Evolutionary conservation across 2,797 vertebrate species (phyloP).

Genomic region (Oreonectes daqikongensis): DNA sequence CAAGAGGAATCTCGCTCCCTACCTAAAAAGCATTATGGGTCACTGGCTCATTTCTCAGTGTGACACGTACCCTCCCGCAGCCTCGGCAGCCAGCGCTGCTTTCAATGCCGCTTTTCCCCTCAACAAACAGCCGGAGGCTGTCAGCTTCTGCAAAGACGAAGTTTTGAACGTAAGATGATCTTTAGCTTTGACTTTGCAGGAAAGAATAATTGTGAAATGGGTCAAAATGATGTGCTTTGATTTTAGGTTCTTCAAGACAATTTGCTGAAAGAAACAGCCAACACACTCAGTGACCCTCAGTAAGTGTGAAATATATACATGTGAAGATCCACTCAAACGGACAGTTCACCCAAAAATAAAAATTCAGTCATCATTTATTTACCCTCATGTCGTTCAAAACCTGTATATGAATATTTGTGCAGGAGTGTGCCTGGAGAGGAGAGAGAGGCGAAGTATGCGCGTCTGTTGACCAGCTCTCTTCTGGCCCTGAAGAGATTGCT

Average conservation of each 20-base stretch:
- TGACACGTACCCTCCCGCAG: constrained; percentile 90
- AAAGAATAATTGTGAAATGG: background rate
- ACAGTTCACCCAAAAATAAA: too few species aligned
- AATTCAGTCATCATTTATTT: too few species aligned
- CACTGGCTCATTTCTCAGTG: constrained; percentile 97
- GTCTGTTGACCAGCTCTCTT: constrained; percentile 91
- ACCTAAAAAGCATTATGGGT: constrained; percentile 95
- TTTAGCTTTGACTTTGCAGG: background rate
- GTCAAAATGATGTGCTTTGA: background rate
- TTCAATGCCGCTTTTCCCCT: constrained; percentile 93
- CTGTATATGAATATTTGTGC: constrained; percentile 39
- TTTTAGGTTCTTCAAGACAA: constrained; percentile 90
- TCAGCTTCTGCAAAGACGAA: constrained; percentile 95
- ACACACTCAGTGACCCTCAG: constrained; percentile 94
- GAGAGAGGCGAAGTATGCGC: constrained; percentile 88
- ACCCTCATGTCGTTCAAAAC: too few species aligned
- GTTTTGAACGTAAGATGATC: constrained; percentile 85
- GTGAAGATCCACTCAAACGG: background rate
- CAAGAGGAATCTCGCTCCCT: constrained; percentile 91
- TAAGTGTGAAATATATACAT: constrained; percentile 69
- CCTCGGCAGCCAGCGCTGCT: constrained; percentile 86
- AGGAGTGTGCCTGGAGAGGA: constrained; percentile 92
- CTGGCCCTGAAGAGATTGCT: constrained; percentile 91
- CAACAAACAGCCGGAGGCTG: constrained; percentile 90
- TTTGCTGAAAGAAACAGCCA: constrained; percentile 91